Percentiles rank a stretch among this genome's conserved stretches.
Conservation (phyloP, 2,888 invertebrate species). For the Drosophila atroscutellata region DNA sequence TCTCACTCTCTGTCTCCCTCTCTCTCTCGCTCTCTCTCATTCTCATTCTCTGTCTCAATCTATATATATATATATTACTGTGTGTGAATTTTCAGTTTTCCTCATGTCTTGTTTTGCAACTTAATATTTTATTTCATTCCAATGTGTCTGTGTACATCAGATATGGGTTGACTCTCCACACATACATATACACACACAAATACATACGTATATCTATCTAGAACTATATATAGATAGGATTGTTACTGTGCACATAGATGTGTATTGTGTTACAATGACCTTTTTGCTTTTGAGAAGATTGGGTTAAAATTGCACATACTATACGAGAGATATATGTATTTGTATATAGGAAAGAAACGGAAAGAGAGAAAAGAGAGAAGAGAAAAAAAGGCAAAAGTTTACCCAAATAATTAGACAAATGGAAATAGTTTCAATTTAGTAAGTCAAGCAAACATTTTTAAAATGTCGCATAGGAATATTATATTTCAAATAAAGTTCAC, state of each 20-base stretch:
- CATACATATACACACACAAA: background rate
- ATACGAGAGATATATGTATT: background rate
- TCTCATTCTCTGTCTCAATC: constrained; percentile 3
- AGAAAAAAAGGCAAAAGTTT: background rate
- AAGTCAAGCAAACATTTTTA: background rate
- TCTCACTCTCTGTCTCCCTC: constrained; percentile 7
- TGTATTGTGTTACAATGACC: constrained; percentile 60
- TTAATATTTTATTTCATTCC: constrained; percentile 75
- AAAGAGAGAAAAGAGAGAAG: background rate
- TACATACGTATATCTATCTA: constrained; percentile 11
- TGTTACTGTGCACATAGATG: constrained; percentile 25
- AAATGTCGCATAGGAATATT: background rate
- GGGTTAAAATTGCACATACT: background rate
- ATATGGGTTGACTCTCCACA: constrained; percentile 47
- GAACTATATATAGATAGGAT: constrained; percentile 15
- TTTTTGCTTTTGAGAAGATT: constrained; percentile 30
- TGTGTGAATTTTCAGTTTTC: constrained; percentile 57
- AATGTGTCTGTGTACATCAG: constrained; percentile 51
- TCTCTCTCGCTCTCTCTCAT: background rate
- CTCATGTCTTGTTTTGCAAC: constrained; percentile 50
- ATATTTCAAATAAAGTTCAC: background rate
- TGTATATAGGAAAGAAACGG: background rate
- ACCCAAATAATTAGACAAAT: background rate
- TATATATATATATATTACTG: constrained; percentile 9
- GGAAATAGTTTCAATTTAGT: background rate